A percentile compares a stretch with the other conserved stretches of the same genome.
These are phyloP conservation scores for Scomberomorus guttatus DNA, from an alignment of 2,797 vertebrate genomes.

Conservation along the genomic window DNA sequence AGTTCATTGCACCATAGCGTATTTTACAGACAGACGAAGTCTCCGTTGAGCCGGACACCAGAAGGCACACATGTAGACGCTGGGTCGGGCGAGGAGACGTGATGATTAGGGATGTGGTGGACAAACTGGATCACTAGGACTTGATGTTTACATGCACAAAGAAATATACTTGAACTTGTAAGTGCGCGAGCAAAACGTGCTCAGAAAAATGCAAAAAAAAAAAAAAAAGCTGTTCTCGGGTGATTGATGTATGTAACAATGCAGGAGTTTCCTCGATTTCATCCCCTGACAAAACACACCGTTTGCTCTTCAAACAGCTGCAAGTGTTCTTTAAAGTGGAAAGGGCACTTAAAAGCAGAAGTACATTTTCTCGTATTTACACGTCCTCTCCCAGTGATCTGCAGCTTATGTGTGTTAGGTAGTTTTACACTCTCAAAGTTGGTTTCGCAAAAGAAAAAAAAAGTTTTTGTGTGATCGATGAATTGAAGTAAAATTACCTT, in stretches of 20 bases:
- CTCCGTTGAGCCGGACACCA: constrained; percentile 58
- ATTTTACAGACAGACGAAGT: constrained; percentile 10
- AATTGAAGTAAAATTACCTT: constrained; percentile 66
- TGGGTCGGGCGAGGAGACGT: constrained; percentile 34
- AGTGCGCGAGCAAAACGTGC: constrained; percentile 13
- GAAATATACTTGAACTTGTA: constrained; percentile 7
- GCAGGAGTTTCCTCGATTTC: background rate
- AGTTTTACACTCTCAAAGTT: constrained; percentile 63
- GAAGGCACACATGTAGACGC: constrained; percentile 76
- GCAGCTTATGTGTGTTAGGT: constrained; percentile 57
- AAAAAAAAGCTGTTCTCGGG: background rate
- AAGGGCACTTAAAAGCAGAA: constrained; percentile 61
- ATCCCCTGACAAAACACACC: background rate
- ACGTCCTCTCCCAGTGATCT: constrained; percentile 21
- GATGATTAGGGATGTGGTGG: constrained; percentile 10
- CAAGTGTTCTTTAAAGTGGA: constrained; percentile 22
- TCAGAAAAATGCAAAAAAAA: background rate
- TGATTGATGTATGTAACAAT: background rate
- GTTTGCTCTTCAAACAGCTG: constrained; percentile 11
- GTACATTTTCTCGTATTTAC: constrained; percentile 37
- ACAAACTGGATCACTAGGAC: background rate
- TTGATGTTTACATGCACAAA: background rate
- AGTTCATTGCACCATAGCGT: background rate
- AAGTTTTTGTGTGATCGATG: constrained; percentile 39
- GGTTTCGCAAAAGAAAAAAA: constrained; percentile 38